Percentiles rank a stretch among this genome's conserved stretches.
phyloP scores from a whole-genome alignment of 2,797 vertebrate species.

The Hippoglossus hippoglossus region DNA sequence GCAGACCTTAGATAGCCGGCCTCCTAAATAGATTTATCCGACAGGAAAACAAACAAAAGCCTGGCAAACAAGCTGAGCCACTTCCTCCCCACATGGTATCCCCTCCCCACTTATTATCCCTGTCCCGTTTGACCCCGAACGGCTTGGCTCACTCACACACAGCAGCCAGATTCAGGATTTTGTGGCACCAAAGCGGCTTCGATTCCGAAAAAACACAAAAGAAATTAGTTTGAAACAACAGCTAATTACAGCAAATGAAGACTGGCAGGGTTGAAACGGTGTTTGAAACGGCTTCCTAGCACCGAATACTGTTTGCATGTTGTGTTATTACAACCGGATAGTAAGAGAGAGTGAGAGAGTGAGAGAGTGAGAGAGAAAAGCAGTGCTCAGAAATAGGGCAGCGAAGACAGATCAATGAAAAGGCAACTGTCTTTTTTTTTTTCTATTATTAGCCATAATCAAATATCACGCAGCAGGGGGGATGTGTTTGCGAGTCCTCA shows the following conservation, averaged over 20 bases:
- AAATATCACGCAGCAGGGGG: slow-evolving; percentile 72
- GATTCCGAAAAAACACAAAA: slow-evolving; percentile 35
- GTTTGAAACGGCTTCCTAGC: slow-evolving; percentile 13
- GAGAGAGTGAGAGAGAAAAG: neutral
- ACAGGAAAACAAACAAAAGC: slow-evolving; percentile 82
- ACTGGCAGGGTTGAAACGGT: slow-evolving; percentile 19
- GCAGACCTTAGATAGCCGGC: slow-evolving; percentile 54
- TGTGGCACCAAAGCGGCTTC: slow-evolving; percentile 26
- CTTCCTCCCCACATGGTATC: slow-evolving; percentile 74
- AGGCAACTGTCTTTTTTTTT: slow-evolving; percentile 71
- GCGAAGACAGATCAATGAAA: slow-evolving; percentile 77
- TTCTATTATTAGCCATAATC: slow-evolving; percentile 80
- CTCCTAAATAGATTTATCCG: slow-evolving; percentile 72
- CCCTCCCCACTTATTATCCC: slow-evolving; percentile 72
- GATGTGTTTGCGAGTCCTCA: slow-evolving; percentile 49
- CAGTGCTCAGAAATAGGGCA: slow-evolving; percentile 71
- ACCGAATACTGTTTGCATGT: neutral
- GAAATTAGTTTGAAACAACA: slow-evolving; percentile 28
- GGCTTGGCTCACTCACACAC: slow-evolving; percentile 35
- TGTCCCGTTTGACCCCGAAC: slow-evolving; percentile 74
- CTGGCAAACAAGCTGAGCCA: slow-evolving; percentile 71
- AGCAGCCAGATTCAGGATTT: slow-evolving; percentile 34
- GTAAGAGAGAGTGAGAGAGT: slow-evolving; percentile 15
- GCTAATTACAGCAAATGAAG: slow-evolving; percentile 39
- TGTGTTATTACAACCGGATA: slow-evolving; percentile 13